These are phyloP conservation scores for Epinephelus cyanopodus DNA, from an alignment of 2,113 vertebrate species.

Conservation along the genomic window DNA sequence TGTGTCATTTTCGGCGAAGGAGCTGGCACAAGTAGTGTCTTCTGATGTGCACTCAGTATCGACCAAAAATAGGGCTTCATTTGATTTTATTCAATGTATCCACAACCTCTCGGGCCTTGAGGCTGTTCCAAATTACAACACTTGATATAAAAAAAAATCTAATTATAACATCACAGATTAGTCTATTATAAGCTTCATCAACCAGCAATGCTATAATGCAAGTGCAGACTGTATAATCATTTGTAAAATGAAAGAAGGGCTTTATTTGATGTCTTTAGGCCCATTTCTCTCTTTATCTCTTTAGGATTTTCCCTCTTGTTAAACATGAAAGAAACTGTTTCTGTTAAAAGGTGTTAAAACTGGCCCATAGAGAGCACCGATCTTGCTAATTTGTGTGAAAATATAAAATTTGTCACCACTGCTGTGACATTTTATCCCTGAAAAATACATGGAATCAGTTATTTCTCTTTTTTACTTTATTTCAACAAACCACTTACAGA, in stretches of 20 bases:
- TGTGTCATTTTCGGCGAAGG: constrained; percentile 11
- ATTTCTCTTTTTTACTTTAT: neutral
- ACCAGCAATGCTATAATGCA: neutral
- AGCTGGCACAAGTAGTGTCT: constrained; percentile 2
- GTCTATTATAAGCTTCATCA: constrained; percentile 25
- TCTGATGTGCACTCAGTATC: constrained; percentile 29
- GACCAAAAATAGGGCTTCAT: constrained; percentile 11
- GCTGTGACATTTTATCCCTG: neutral
- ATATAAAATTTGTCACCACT: neutral
- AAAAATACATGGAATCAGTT: neutral
- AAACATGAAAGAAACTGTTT: neutral
- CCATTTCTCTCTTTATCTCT: neutral
- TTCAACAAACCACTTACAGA: neutral
- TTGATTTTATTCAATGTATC: constrained; percentile 27
- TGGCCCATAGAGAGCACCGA: neutral
- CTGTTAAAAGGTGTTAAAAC: neutral
- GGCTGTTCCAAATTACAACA: constrained; percentile 38
- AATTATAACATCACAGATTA: constrained; percentile 24
- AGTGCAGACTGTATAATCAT: neutral
- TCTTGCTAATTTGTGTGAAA: neutral
- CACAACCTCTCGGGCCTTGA: constrained; percentile 10
- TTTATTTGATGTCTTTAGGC: neutral
- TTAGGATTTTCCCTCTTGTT: neutral
- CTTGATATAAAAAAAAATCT: constrained; percentile 13
- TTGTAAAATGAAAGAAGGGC: neutral